Base-by-base conservation (phyloP, 92 coral and sea anemone genomes). In the Metridium senile region DNA sequence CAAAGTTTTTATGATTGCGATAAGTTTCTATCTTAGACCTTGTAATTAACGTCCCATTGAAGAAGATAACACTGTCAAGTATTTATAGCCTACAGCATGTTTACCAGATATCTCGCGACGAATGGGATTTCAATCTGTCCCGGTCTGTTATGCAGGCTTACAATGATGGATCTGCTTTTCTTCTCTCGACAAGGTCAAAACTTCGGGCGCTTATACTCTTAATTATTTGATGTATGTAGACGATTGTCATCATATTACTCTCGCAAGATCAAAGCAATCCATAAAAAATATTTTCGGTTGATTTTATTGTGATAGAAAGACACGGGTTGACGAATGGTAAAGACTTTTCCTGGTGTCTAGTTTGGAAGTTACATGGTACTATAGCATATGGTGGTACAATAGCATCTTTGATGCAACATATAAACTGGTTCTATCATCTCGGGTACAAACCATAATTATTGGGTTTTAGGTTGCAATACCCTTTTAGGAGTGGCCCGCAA, bases 391-490 rank as follows among this genome's bases (percentile, higher is more conserved):
- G n/a, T n/a, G n/a, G n/a, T n/a, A n/a, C n/a, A n/a, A n/a, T n/a
- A n/a, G n/a, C n/a, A n/a, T n/a, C n/a, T n/a, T n/a, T n/a, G n/a
- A n/a, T n/a, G n/a, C n/a, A n/a, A n/a, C n/a, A n/a, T n/a, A n/a
- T n/a, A n/a, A n/a, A n/a, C n/a, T n/a, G n/a, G n/a, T n/a, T n/a
- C n/a, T n/a, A n/a, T n/a, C n/a, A n/a, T n/a, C n/a, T n/a, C n/a
- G n/a, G n/a, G n/a, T n/a, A n/a, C n/a, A n/a, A n/a, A n/a, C 49
- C 49, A 39, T 6, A 6, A 39, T 39, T 39, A 39, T 39, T 39
- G 25, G 75, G 75, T 71, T 71, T 71, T 49, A 52, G 63, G 63
- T 71, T 71, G 75, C 75, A 71, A 3, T 28, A 23, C 45, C 26
- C 25, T 9, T 32, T 71, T 47, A 49, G 58, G 29, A 69, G 75